phyloP scores from a whole-genome alignment of 2,797 vertebrate genomes.

The Gorsachius magnificus region DNA sequence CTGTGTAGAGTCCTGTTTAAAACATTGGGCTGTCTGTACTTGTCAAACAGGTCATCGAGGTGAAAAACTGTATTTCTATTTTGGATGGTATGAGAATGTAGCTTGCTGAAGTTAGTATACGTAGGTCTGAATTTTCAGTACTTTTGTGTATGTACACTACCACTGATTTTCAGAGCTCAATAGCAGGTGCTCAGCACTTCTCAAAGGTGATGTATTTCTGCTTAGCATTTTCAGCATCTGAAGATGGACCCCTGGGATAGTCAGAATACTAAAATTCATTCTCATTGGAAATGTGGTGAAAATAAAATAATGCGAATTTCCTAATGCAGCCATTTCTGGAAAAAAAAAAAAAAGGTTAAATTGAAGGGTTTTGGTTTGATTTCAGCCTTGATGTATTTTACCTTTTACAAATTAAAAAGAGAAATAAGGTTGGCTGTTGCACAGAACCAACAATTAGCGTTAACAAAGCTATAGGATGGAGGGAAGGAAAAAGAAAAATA shows the following conservation, averaged over 20 bases:
- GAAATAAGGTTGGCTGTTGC: not conserved
- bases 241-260: not conserved
- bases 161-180: not conserved
- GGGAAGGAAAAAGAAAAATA: slow-evolving; percentile 4
- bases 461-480: not conserved
- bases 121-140: not conserved
- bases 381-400: not conserved
- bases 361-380: not conserved
- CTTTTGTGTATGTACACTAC: not conserved
- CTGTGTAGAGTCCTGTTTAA: not conserved
- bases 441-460: not conserved
- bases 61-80: not conserved
- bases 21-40: rapidly evolving
- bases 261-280: not conserved
- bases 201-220: not conserved
- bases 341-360: not conserved
- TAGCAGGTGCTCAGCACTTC: not conserved
- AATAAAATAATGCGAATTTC: not conserved
- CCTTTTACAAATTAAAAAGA: not conserved
- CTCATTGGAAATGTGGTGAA: not conserved
- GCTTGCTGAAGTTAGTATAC: not conserved
- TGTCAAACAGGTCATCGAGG: not conserved
- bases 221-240: not conserved
- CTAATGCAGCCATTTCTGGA: not conserved
- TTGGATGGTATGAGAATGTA: not conserved